Conservation (phyloP, 2,888 invertebrate genomes). For the Andrena hattorfiana region DNA sequence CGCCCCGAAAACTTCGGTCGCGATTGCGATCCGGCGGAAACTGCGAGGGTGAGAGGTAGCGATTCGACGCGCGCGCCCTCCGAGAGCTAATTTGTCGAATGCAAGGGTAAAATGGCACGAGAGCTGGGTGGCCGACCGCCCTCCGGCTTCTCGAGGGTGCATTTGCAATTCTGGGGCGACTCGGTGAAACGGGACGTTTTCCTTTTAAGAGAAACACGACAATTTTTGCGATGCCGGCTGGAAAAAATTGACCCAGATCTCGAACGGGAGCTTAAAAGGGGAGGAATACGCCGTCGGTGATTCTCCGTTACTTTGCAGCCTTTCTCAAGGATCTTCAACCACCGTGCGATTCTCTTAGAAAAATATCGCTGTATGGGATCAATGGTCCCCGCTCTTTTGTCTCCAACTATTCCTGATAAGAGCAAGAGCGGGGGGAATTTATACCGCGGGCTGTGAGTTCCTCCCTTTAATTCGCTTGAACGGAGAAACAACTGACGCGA, state of each 20-base stretch:
- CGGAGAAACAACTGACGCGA: background rate
- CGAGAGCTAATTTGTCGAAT: conserved; percentile 28
- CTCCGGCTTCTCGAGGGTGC: background rate
- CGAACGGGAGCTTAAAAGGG: background rate
- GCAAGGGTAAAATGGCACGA: conserved; percentile 13
- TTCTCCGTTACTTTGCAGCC: background rate
- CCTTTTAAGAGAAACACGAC: background rate
- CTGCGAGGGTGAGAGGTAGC: background rate
- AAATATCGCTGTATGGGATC: background rate
- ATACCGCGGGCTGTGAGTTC: background rate
- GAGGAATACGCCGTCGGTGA: no score
- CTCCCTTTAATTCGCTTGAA: background rate
- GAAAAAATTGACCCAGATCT: conserved; percentile 13
- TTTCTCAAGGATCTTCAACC: background rate
- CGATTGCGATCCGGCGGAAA: conserved; percentile 30
- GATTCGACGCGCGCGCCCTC: conserved; percentile 1
- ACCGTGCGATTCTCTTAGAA: background rate
- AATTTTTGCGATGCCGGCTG: background rate
- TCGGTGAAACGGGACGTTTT: background rate
- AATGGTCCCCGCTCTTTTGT: background rate
- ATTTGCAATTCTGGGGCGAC: conserved; percentile 8
- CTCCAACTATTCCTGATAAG: background rate
- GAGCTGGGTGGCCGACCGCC: background rate
- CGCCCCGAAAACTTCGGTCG: conserved; percentile 19
- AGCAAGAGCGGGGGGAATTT: background rate